These are phyloP conservation scores for Drosophila sp. DNA, from an alignment of 1,140 invertebrate species.

Conservation along the genomic window DNA sequence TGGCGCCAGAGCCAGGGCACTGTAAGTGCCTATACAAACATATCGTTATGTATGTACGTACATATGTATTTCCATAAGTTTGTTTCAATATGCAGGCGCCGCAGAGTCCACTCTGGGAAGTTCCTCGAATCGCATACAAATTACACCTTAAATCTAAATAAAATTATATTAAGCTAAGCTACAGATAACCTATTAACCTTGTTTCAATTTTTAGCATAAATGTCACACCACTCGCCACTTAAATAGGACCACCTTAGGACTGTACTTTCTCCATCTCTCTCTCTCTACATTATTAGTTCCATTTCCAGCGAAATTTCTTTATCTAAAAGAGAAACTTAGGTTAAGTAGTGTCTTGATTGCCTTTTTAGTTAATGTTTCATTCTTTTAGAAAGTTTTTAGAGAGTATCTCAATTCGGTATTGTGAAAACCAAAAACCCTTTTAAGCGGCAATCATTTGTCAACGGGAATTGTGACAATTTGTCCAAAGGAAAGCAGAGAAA, in stretches of 20 bases:
- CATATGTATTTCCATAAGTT: not conserved
- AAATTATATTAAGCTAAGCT: too few relatives aligned
- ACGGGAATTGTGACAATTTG: slow-evolving; percentile 63
- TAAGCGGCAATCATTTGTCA: slow-evolving; percentile 63
- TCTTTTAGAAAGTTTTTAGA: slow-evolving; percentile 10
- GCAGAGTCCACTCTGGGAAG: not conserved
- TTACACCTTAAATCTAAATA: too few relatives aligned
- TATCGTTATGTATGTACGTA: not conserved
- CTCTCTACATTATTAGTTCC: too few relatives aligned
- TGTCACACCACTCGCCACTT: too few relatives aligned
- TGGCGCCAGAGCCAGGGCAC: not conserved
- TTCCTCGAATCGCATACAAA: too few relatives aligned
- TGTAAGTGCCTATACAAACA: not conserved
- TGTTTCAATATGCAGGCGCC: not conserved
- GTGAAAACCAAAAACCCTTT: not conserved
- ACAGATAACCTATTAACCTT: too few relatives aligned
- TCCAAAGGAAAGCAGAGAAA: slow-evolving; percentile 18
- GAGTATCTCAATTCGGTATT: not conserved
- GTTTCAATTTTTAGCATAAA: too few relatives aligned
- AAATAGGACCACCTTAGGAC: too few relatives aligned
- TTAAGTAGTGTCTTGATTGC: too few relatives aligned
- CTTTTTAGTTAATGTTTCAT: slow-evolving; percentile 2
- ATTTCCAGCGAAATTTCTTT: too few relatives aligned
- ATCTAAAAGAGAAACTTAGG: too few relatives aligned
- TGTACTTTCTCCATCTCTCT: too few relatives aligned